Evolutionary conservation across 2,797 vertebrate genomes (phyloP).

Genomic region (Spea hammondii): DNA sequence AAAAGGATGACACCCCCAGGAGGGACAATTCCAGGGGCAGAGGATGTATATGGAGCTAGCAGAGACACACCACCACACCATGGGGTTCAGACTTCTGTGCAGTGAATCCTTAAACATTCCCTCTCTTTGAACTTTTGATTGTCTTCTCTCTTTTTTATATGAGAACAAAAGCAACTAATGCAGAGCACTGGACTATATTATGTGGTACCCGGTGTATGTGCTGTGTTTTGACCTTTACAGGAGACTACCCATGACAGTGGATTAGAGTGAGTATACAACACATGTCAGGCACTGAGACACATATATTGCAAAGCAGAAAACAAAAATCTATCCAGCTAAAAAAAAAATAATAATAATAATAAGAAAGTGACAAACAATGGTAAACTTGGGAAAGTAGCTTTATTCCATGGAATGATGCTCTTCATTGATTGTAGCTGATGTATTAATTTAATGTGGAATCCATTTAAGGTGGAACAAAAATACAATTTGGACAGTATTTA

Average conservation of each 20-base stretch:
- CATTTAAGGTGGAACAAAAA: slow-evolving; percentile 64
- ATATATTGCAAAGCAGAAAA: slow-evolving; percentile 61
- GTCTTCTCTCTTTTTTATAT: slow-evolving; percentile 72
- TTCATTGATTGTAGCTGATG: slow-evolving; percentile 83
- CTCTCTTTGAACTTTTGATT: slow-evolving; percentile 68
- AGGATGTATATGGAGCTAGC: slow-evolving; percentile 88
- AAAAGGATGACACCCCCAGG: slow-evolving; percentile 98
- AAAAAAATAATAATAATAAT: slow-evolving; percentile 38
- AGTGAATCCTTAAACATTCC: slow-evolving; percentile 72
- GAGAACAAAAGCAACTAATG: slow-evolving; percentile 74
- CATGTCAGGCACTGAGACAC: slow-evolving; percentile 63
- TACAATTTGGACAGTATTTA: slow-evolving; percentile 64
- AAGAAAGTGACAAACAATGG: slow-evolving; percentile 25
- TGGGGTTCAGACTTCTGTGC: slow-evolving; percentile 95
- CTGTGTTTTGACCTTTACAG: slow-evolving; percentile 81
- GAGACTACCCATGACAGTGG: slow-evolving; percentile 74
- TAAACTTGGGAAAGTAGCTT: slow-evolving; percentile 66
- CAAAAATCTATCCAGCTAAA: slow-evolving; percentile 54
- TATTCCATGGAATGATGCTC: slow-evolving; percentile 73
- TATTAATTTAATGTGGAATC: slow-evolving; percentile 82
- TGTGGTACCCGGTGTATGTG: slow-evolving; percentile 80
- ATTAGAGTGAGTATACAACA: slow-evolving; percentile 62
- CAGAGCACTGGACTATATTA: slow-evolving; percentile 78
- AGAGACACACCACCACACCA: slow-evolving; percentile 96
- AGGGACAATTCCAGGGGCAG: slow-evolving; percentile 91